phyloP scores from a whole-genome alignment of 2,797 vertebrate genomes.

The Micromesistius poutassou region DNA sequence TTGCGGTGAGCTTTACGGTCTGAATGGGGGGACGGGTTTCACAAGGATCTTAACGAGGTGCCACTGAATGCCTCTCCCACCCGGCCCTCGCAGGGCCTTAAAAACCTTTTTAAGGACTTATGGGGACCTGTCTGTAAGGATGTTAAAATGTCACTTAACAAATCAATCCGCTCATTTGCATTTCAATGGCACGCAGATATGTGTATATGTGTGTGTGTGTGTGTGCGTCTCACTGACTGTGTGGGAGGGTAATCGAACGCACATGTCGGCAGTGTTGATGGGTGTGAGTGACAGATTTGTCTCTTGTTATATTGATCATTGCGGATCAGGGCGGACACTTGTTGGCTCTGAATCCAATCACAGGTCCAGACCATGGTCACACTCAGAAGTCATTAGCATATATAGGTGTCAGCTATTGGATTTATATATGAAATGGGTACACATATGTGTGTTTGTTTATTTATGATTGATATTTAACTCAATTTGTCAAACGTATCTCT shows the following conservation, averaged over 20 bases:
- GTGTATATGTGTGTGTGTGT: slow-evolving; percentile 6
- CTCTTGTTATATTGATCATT: slow-evolving; percentile 64
- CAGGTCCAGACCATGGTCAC: slow-evolving; percentile 31
- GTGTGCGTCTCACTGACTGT: slow-evolving; percentile 7
- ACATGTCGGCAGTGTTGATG: slow-evolving; percentile 42
- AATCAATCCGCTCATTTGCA: slow-evolving; percentile 75
- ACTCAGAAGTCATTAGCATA: slow-evolving; percentile 24
- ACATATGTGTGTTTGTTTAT: background rate
- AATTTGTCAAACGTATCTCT: background rate
- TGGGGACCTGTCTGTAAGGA: slow-evolving; percentile 65
- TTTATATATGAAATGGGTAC: no score
- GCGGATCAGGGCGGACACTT: slow-evolving; percentile 64
- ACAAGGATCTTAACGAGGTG: slow-evolving; percentile 65
- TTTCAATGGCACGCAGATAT: slow-evolving; percentile 35
- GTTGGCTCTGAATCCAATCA: slow-evolving; percentile 53
- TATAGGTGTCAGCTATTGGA: background rate
- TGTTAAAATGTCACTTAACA: slow-evolving; percentile 73
- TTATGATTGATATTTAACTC: no score
- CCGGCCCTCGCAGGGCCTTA: slow-evolving; percentile 60
- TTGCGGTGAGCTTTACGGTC: slow-evolving; percentile 66
- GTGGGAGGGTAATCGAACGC: slow-evolving; percentile 52
- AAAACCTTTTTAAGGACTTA: slow-evolving; percentile 76
- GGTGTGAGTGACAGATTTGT: slow-evolving; percentile 48
- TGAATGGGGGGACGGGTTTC: slow-evolving; percentile 65
- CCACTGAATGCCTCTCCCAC: slow-evolving; percentile 61